phyloP scores from a whole-genome alignment of 2,113 vertebrate genomes.

The Amphiprion percula region DNA sequence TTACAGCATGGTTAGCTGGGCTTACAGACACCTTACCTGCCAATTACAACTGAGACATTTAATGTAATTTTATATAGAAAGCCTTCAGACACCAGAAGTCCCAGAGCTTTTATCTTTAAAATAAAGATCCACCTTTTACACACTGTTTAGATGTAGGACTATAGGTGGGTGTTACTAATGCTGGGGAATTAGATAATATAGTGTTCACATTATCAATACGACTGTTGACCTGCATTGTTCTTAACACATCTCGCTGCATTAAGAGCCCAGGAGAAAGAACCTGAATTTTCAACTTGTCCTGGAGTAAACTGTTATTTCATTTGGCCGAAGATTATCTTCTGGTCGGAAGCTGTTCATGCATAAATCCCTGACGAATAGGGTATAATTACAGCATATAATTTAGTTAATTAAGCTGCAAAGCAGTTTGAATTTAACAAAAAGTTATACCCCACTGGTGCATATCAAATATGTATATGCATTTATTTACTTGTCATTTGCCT shows the following conservation, averaged over 20 bases:
- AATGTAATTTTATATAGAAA: slow-evolving; percentile 46
- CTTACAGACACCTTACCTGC: slow-evolving; percentile 21
- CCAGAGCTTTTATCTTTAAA: slow-evolving; percentile 25
- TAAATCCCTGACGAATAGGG: slow-evolving; percentile 52
- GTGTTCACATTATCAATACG: neutral
- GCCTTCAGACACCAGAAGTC: slow-evolving; percentile 40
- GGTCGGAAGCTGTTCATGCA: slow-evolving; percentile 45
- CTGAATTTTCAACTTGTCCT: neutral
- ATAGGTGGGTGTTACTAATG: slow-evolving; percentile 10
- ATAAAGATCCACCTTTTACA: slow-evolving; percentile 23
- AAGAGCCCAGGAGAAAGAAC: neutral
- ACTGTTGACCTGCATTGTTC: slow-evolving; percentile 5
- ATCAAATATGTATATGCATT: slow-evolving; percentile 68
- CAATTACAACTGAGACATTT: slow-evolving; percentile 49
- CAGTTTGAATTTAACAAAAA: slow-evolving; percentile 63
- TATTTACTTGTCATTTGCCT: slow-evolving; percentile 73
- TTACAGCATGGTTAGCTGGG: slow-evolving; percentile 6
- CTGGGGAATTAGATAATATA: too few species aligned
- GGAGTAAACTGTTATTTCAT: neutral
- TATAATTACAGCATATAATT: slow-evolving; percentile 78
- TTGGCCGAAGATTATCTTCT: neutral
- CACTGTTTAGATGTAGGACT: slow-evolving; percentile 7
- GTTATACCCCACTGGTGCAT: slow-evolving; percentile 61
- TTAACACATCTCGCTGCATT: neutral
- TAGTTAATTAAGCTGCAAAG: slow-evolving; percentile 70